Evolutionary conservation across 2,888 invertebrate species (phyloP).

Genomic region (Heteropelma amictum): DNA sequence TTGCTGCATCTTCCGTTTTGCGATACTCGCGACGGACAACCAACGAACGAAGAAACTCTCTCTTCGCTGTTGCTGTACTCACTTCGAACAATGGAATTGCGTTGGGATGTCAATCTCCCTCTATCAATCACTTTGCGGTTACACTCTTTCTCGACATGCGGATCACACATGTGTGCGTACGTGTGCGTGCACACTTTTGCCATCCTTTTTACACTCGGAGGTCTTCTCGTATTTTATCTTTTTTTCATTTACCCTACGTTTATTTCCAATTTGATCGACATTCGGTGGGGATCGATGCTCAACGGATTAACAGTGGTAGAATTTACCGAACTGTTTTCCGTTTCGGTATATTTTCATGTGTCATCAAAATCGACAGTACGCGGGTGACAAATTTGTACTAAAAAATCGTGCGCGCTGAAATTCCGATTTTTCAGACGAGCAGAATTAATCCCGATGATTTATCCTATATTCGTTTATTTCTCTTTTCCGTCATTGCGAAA

Average conservation of each 20-base stretch:
- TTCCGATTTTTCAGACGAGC: no score
- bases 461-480: no score
- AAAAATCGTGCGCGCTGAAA: no score
- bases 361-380: no score
- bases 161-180: neutral
- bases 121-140: conserved; percentile 77
- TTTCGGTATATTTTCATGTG: no score
- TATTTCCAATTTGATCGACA: neutral
- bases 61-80: conserved; percentile 57
- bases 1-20: conserved; percentile 65
- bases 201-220: conserved; percentile 42
- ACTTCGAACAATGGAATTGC: conserved; percentile 77
- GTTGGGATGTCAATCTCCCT: conserved; percentile 75
- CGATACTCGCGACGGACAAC: conserved; percentile 25
- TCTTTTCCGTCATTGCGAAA: no score
- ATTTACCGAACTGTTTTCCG: no score
- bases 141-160: conserved; percentile 60
- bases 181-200: neutral
- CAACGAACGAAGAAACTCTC: conserved; percentile 32
- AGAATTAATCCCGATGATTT: no score
- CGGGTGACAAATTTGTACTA: no score
- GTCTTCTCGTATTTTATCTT: conserved; percentile 53
- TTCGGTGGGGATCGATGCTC: neutral
- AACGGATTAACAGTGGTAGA: neutral
- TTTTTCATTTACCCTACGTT: neutral